phyloP scores from a whole-genome alignment of 2,888 invertebrate species.

The Helobdella robusta region DNA sequence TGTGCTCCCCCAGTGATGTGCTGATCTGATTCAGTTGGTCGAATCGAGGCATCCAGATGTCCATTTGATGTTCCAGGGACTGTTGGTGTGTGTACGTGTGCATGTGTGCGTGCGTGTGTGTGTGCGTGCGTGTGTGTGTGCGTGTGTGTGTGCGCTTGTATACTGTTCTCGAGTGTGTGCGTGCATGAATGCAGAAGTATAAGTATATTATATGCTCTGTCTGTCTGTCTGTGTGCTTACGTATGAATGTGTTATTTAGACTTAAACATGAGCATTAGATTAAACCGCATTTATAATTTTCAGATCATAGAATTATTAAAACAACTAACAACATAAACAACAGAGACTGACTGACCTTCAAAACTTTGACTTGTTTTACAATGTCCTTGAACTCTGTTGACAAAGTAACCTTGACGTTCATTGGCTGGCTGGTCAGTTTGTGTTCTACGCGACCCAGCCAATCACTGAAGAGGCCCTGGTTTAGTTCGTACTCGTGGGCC shows the following conservation, averaged over 20 bases:
- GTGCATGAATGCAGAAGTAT: too few species aligned
- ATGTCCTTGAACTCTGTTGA: slow-evolving; percentile 45
- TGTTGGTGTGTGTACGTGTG: slow-evolving; percentile 38
- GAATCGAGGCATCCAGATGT: slow-evolving; percentile 55
- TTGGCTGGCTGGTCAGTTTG: slow-evolving; percentile 56
- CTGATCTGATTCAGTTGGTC: slow-evolving; percentile 54
- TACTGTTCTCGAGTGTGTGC: too few species aligned
- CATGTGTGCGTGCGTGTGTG: slow-evolving; percentile 6
- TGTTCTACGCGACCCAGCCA: slow-evolving; percentile 64
- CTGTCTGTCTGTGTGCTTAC: too few species aligned
- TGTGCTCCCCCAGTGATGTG: slow-evolving; percentile 52
- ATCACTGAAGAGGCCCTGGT: slow-evolving; percentile 57
- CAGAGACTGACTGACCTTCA: slow-evolving; percentile 53
- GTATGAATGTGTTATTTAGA: too few species aligned
- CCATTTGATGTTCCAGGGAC: slow-evolving; percentile 63
- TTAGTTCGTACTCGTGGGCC: slow-evolving; percentile 55
- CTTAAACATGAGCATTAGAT: too few species aligned
- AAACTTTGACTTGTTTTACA: slow-evolving; percentile 59
- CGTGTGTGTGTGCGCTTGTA: neutral
- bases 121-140: neutral
- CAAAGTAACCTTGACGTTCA: slow-evolving; percentile 56
- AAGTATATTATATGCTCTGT: too few species aligned
- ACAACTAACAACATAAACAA: neutral
- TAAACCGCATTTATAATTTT: too few species aligned
- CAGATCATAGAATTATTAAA: too few species aligned